phyloP scores from a whole-genome alignment of 2,888 invertebrate species.

The Listrodromus nycthemerus region DNA sequence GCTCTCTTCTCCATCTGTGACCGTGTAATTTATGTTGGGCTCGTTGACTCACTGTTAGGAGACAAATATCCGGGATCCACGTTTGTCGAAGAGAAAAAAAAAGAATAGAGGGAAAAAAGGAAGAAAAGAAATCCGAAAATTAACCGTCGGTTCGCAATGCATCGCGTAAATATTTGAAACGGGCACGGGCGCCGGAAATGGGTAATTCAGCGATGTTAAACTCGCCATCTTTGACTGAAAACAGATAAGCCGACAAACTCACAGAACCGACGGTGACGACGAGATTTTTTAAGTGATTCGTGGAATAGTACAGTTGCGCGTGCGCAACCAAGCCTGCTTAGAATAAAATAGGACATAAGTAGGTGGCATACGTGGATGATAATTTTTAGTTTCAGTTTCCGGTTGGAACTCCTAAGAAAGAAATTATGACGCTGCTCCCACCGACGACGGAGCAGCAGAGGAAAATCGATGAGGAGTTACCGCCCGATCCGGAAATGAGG shows the following conservation, averaged over 20 bases:
- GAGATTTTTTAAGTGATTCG: slow-evolving; percentile 22
- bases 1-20: background rate
- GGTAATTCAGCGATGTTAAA: slow-evolving; percentile 26
- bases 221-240: slow-evolving; percentile 31
- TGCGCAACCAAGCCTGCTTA: background rate
- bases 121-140: background rate
- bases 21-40: slow-evolving; percentile 5
- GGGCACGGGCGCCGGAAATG: background rate
- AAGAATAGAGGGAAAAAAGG: background rate
- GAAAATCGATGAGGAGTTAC: slow-evolving; percentile 80
- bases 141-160: slow-evolving; percentile 6
- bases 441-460: slow-evolving; percentile 81
- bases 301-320: background rate
- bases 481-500: slow-evolving; percentile 79
- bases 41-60: background rate
- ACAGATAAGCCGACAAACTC: slow-evolving; percentile 14
- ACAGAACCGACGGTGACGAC: slow-evolving; percentile 27
- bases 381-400: background rate
- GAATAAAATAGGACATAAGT: no score
- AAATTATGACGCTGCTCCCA: slow-evolving; percentile 79
- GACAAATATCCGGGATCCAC: slow-evolving; percentile 25
- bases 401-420: background rate
- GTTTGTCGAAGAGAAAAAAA: slow-evolving; percentile 20
- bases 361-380: background rate
- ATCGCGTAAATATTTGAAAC: slow-evolving; percentile 54